Evolutionary conservation across 2,888 invertebrate genomes (phyloP), one percentile per base, ranked within the genome.

Genomic region (Trichopria drosophilae): DNA sequence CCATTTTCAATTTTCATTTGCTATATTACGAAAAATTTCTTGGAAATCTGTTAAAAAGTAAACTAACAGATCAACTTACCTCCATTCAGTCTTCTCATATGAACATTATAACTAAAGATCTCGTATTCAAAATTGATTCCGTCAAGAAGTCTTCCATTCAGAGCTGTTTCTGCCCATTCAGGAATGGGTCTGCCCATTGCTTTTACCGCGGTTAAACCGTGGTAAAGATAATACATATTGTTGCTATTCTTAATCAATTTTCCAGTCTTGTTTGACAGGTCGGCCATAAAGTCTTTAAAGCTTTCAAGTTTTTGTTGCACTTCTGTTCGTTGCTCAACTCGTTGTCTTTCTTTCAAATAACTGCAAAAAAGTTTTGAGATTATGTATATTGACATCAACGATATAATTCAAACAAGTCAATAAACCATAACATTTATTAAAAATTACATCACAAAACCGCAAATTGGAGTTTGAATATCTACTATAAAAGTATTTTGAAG

Each of bases 181-280:
- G 82, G 82, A 64, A 81, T 78, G 1, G 77, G 68, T 50, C 81
- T 76, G 71, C 79, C 78, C 57, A 81, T 80, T 44, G 79, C 77
- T 23, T 76, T 76, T 78, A 81, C 68, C 3, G 76, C 72, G 51
- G 64, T 66, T 12, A 78, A 55, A 12, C 69, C 51, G 24, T 66
- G 62, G 50, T 67, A 67, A 1, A 69, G 43, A 49, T 63, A 53
- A 35, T 62, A 64, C 55, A 67, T 53, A 29, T 66, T 63, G 5
- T 45, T 51, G 6, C 4, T 60, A 41, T n/a, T 54, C 1, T 39
- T 37, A 4, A 64, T 59, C 3, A 34, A n/a, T 37, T 64, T 65
- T 18, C 67, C 67, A 6, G 66, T 66, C 23, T 36, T 26, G 4
- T 35, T 3, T 6, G 61, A 58, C 6, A 67, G 35, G 15, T 58